phyloP scores from a whole-genome alignment of 2,888 invertebrate species.

The Heteromyza rotundicornis region DNA sequence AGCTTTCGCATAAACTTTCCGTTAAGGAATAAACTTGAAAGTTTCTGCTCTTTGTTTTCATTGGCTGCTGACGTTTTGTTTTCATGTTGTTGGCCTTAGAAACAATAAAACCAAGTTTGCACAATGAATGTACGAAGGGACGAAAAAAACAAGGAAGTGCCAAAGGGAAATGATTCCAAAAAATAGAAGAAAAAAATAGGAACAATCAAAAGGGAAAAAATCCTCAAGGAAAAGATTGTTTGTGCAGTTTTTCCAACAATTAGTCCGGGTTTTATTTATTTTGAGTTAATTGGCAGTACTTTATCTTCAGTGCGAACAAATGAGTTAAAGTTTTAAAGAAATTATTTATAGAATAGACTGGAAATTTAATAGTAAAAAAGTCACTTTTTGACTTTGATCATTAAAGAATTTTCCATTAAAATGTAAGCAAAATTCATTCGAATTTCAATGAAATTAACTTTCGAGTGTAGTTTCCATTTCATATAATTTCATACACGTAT shows the following conservation, averaged over 20 bases:
- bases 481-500: no score
- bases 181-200: background rate
- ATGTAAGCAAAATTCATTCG: no score
- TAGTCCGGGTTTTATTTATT: conserved; percentile 56
- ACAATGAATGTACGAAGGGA: conserved; percentile 36
- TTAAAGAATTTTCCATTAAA: no score
- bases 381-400: no score
- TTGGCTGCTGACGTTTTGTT: conserved; percentile 45
- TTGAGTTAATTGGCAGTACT: conserved; percentile 56
- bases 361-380: no score
- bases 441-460: no score
- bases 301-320: conserved; percentile 49
- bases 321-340: conserved; percentile 50
- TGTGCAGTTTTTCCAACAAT: conserved; percentile 44
- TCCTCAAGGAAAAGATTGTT: conserved; percentile 20
- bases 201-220: background rate
- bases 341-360: no score
- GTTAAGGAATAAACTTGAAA: no score
- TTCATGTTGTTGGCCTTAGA: conserved; percentile 49
- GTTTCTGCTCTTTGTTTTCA: conserved; percentile 13
- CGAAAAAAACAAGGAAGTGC: background rate
- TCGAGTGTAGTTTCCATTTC: no score
- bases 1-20: background rate
- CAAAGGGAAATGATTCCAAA: background rate
- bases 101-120: conserved; percentile 56